phyloP scores from a whole-genome alignment of 2,797 vertebrate species.

The Onychomys leucogaster region DNA sequence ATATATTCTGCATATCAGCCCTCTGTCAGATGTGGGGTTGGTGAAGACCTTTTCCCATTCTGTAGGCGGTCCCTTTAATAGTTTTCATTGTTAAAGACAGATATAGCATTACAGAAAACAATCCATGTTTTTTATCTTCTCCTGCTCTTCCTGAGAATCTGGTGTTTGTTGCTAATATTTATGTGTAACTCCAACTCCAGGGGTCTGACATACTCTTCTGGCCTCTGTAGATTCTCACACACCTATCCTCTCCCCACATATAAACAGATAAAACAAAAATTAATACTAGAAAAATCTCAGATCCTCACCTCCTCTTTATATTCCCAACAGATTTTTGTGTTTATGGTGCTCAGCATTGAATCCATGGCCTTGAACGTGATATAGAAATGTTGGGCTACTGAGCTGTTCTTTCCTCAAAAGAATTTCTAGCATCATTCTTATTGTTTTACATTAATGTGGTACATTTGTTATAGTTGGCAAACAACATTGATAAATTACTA shows the following conservation, averaged over 20 bases:
- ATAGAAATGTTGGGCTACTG: background rate
- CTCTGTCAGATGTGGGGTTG: no score
- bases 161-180: background rate
- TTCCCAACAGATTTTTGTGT: background rate
- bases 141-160: no score
- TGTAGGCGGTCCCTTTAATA: no score
- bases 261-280: background rate
- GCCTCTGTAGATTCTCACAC: background rate
- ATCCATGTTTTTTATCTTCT: background rate
- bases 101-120: background rate
- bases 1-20: no score
- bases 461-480: background rate
- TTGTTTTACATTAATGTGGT: background rate
- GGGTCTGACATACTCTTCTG: background rate
- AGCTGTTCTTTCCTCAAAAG: background rate
- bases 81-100: background rate
- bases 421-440: background rate
- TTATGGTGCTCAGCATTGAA: background rate
- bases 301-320: background rate
- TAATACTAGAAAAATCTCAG: background rate
- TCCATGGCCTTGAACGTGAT: background rate
- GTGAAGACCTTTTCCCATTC: no score
- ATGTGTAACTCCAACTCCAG: background rate
- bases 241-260: background rate
- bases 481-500: background rate